A percentile compares a stretch with the other conserved stretches of the same genome.
Evolutionary conservation across 2,113 vertebrate species (phyloP).

Genomic region (Oostethus manadensis): DNA sequence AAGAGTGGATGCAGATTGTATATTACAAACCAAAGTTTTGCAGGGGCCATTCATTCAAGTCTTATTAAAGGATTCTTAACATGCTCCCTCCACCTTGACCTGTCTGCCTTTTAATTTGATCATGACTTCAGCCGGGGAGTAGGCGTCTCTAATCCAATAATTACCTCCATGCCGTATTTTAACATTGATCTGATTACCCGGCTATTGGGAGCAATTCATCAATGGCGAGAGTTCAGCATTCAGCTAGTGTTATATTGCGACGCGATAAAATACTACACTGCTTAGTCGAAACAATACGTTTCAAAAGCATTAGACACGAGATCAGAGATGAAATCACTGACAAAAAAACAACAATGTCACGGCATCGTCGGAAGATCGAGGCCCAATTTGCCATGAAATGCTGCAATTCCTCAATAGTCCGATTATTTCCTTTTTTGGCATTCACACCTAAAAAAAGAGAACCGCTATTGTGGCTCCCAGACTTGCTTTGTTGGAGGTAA

Average conservation of each 20-base stretch:
- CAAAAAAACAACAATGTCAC: not conserved
- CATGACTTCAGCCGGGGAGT: not conserved
- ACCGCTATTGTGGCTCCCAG: slow-evolving; percentile 9
- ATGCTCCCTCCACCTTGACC: not conserved
- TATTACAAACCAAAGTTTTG: not conserved
- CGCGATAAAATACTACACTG: not conserved
- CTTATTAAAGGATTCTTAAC: not conserved
- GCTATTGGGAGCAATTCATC: slow-evolving; percentile 25
- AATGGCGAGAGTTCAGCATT: slow-evolving; percentile 1
- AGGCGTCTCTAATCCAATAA: slow-evolving; percentile 22
- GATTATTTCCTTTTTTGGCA: not conserved
- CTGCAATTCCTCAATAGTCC: not conserved
- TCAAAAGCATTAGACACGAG: not conserved
- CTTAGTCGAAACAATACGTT: not conserved
- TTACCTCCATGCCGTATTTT: slow-evolving; percentile 23
- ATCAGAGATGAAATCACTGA: not conserved
- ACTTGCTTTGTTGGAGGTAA: slow-evolving; percentile 16
- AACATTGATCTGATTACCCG: slow-evolving; percentile 16
- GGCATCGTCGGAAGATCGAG: no score
- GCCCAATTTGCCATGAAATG: no score
- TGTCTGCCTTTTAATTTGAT: slow-evolving; percentile 13
- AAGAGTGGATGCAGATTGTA: not conserved
- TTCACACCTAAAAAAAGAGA: slow-evolving; percentile 1
- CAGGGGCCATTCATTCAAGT: not conserved
- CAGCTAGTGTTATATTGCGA: no score